Evolutionary conservation across 2,888 invertebrate genomes (phyloP), one percentile per base, ranked within the genome.

Genomic region (Argyresthia goedartella): DNA sequence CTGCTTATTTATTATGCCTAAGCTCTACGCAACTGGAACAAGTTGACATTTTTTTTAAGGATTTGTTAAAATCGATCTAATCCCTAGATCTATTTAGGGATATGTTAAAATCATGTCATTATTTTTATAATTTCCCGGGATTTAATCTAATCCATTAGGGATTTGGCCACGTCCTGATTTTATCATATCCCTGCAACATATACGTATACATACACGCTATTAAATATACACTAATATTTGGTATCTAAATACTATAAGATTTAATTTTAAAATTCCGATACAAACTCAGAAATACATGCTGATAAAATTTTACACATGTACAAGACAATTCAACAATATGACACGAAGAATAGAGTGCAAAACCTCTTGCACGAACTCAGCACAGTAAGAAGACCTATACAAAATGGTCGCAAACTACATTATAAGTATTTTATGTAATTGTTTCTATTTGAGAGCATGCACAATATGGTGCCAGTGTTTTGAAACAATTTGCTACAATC

Each of bases 231-330:
- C 65, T 68, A 69, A 60, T 58, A 59, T 62, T 65, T 60, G 60
- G 59, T 66, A 65, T 75, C 58, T 76, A 64, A 80, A 81, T 80
- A 76, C 80, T 81, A 77, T 64, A 67, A 68, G 69, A 60, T 62
- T 25, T 39, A 39, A 39, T 39, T 33, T 25, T 10, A 2, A 16
- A 16, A 46, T 25, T 3, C 10, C 10, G 44, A 3, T 15, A 44
- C 14, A 44, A 15, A n/a, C n/a, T n/a, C n/a, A n/a, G n/a, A 14
- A 15, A 15, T 44, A 66, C 62, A 69, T 66, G 58, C 63, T 60
- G 13, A 14, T 8, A 44, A 25, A 13, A 44, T 14, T 44, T 8
- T 45, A 16, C 25, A 10, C n/a, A 39, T 39, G 39, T 3, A n/a
- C 3, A 39, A 11, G 39, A 39, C 35, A 48, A 14, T 13, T 15